These are phyloP conservation scores for Melanogrammus aeglefinus DNA, from an alignment of 2,797 vertebrate species.

Conservation along the genomic window DNA sequence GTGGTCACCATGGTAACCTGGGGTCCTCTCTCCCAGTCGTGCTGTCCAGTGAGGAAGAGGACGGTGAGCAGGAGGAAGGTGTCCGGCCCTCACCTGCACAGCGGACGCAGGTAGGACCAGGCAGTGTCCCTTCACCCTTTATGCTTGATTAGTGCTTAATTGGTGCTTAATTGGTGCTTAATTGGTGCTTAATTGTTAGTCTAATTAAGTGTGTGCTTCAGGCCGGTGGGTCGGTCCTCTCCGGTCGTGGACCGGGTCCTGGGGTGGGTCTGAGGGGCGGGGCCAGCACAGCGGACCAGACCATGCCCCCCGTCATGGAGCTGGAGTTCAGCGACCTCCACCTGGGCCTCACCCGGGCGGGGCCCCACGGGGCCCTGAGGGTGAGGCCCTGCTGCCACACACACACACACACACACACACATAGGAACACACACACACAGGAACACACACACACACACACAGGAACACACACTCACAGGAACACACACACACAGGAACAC, in stretches of 20 bases:
- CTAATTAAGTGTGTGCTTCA: not conserved
- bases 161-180: not conserved
- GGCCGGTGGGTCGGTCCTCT: not conserved
- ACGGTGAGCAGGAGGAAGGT: constrained; percentile 17
- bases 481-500: not conserved
- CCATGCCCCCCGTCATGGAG: constrained; percentile 47
- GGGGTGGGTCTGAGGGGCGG: not conserved
- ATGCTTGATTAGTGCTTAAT: no score
- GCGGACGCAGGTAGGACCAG: constrained; percentile 26
- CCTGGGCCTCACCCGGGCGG: constrained; percentile 36
- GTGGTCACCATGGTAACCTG: not conserved
- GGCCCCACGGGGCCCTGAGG: constrained; percentile 53
- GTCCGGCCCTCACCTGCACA: not conserved
- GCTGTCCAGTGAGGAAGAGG: constrained; percentile 63
- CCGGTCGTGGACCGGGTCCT: not conserved
- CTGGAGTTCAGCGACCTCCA: constrained; percentile 60
- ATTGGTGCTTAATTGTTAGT: not conserved
- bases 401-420: not conserved
- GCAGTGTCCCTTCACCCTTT: not conserved
- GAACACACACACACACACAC: no score
- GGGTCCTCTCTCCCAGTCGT: constrained; percentile 43
- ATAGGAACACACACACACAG: no score
- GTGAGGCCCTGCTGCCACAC: constrained; percentile 37
- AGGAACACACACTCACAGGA: not conserved
- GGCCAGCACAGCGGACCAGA: not conserved